Evolutionary conservation across 2,888 invertebrate species (phyloP), one percentile per base, ranked within the genome.

Genomic region (Tenthredo livida): DNA sequence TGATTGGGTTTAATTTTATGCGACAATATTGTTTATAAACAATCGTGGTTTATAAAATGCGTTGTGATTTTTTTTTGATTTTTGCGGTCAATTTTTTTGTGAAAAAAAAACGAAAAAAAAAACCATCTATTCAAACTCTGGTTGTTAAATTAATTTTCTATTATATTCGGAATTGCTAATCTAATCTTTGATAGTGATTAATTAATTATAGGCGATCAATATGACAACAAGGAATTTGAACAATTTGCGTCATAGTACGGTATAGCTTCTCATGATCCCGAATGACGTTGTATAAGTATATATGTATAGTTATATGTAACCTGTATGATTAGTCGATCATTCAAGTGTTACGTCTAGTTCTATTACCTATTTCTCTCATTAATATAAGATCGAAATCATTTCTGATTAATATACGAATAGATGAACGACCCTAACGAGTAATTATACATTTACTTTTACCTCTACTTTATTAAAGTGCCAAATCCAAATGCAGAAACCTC

Each of bases 181-280:
- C 61, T 61, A 61, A 61, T 61, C 61, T 33, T 70, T 37, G 37
- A 70, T 70, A 29, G n/a, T 37, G 70, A 70, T 70, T 70, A 70
- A 70, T 70, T 70, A 70, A 70, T 70, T 70, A 70, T 33, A 37
- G 33, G 37, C 10, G 12, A 61, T 61, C 61, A 12, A 61, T 61
- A 25, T 70, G 17, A 37, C 17, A 25, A 70, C 37, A 33, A 70
- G 29, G 10, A 37, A 37, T 70, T 70, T 70, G 7, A 70, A 70
- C 37, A 70, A 70, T 70, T 70, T 21, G 7, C 17, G 33, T 70
- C 70, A 29, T 37, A 47, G 47, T 47, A 37, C 70, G 15, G 15
- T 25, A 70, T 7, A 25, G 12, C 61, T 72, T 40, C 70, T 37
- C 70, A 72, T 72, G 40, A 33, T 72, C 7, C 54, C n/a, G 54